These are phyloP conservation scores for Psittacula cyanocephala DNA, from an alignment of 2,113 vertebrate species.

Conservation along the genomic window DNA sequence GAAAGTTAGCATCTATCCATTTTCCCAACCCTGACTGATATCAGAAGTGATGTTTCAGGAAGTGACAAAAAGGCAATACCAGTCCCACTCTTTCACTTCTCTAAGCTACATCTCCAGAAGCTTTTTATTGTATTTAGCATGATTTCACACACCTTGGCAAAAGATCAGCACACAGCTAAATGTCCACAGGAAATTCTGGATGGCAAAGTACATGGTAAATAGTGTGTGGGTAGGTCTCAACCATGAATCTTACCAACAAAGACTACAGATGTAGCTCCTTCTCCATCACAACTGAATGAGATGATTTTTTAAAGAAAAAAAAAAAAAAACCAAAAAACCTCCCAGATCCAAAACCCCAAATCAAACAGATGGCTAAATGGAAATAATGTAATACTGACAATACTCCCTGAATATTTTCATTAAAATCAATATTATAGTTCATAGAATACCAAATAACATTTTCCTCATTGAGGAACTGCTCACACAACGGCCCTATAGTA, in stretches of 20 bases:
- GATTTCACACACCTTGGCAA: background rate
- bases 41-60: background rate
- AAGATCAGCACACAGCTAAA: background rate
- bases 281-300: background rate
- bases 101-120: background rate
- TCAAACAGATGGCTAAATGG: background rate
- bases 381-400: background rate
- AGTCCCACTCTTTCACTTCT: background rate
- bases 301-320: background rate
- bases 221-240: background rate
- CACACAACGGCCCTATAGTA: background rate
- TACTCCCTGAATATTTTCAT: background rate
- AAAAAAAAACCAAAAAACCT: background rate
- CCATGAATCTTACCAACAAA: background rate
- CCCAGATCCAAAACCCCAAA: background rate
- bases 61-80: background rate
- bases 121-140: background rate
- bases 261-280: background rate
- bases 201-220: background rate
- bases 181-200: background rate
- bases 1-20: background rate
- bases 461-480: background rate
- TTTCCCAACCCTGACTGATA: background rate
- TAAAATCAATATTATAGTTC: background rate
- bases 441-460: background rate